Base-by-base conservation (phyloP, 2,797 vertebrate genomes). In the Sebastes ruberrimus region DNA sequence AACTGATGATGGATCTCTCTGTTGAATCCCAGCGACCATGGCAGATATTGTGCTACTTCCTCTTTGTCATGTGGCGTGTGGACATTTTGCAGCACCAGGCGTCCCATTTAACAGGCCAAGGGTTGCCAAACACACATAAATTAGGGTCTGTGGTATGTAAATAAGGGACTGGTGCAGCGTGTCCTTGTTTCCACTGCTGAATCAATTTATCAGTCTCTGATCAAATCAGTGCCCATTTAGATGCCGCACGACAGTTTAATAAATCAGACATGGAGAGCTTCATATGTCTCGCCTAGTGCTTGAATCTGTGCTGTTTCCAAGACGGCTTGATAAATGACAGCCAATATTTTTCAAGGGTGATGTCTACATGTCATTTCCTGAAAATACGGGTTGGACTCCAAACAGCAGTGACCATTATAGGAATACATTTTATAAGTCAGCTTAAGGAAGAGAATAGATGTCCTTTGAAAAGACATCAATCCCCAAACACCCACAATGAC, bases 191-290 rank as follows among this genome's bases (percentile, higher is more conserved):
- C 71, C 71, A 83, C 73, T 77, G 77, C 80, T 80, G 68, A 92
- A 88, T 89, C 85, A 84, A 81, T 90, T 81, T 27, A 90, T 92
- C 84, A 89, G 82, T 76, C 80, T 76, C 74, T 80, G 84, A 93
- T 90, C 86, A 90, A 88, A 92, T 93, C 88, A 89, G 86, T 76
- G 84, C 86, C 91, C 86, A 84, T 91, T 89, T 86, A 84, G 77
- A 86, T 83, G 53, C 82, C 42, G 73, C 59, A 68, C 20, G 27
- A 82, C 79, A 75, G 78, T 87, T 90, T 81, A 86, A 93, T 93
- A 87, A 93, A 90, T 92, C 88, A 90, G 66, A 82, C 18, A 53
- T 70, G 53, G 81, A 82, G 80, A 82, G 83, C 53, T 86, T 86
- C 83, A 84, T 86, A 67, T 78, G 78, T 84, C 84, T 91, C 11